These are phyloP conservation scores for Didymodactylos carnosus DNA, from an alignment of 2,888 invertebrate genomes.

Conservation along the genomic window DNA sequence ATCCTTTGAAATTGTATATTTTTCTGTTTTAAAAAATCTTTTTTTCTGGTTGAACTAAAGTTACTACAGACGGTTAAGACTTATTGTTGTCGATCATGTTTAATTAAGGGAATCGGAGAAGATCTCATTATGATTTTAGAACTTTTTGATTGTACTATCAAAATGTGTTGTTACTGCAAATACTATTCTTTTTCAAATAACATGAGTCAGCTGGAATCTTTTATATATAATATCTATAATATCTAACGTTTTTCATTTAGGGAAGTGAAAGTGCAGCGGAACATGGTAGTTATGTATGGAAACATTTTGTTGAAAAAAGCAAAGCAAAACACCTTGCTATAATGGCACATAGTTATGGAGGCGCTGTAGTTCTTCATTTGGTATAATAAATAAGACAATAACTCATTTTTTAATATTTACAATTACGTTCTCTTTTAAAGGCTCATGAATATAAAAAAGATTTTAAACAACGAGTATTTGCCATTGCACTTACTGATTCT, in stretches of 20 bases:
- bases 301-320: constrained; percentile 43
- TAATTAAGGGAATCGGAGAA: too few species aligned
- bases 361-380: constrained; percentile 45
- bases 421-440: constrained; percentile 8
- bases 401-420: neutral
- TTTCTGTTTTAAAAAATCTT: too few species aligned
- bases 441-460: constrained; percentile 26
- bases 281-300: constrained; percentile 51
- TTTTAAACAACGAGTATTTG: constrained; percentile 49
- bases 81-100: too few species aligned
- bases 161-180: too few species aligned
- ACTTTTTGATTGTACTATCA: too few species aligned
- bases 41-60: too few species aligned
- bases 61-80: too few species aligned
- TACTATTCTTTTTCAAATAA: too few species aligned
- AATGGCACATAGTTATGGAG: constrained; percentile 61
- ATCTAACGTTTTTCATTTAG: constrained; percentile 30
- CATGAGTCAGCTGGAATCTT: too few species aligned
- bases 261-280: constrained; percentile 42
- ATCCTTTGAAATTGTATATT: too few species aligned
- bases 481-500: constrained; percentile 56
- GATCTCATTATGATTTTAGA: too few species aligned
- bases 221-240: too few species aligned
- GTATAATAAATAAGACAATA: constrained; percentile 28
- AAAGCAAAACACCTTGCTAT: constrained; percentile 47